Percentiles rank a stretch among this genome's conserved stretches.
These are phyloP conservation scores for Axis porcinus DNA, from an alignment of 2,113 vertebrate species.

Conservation along the genomic window DNA sequence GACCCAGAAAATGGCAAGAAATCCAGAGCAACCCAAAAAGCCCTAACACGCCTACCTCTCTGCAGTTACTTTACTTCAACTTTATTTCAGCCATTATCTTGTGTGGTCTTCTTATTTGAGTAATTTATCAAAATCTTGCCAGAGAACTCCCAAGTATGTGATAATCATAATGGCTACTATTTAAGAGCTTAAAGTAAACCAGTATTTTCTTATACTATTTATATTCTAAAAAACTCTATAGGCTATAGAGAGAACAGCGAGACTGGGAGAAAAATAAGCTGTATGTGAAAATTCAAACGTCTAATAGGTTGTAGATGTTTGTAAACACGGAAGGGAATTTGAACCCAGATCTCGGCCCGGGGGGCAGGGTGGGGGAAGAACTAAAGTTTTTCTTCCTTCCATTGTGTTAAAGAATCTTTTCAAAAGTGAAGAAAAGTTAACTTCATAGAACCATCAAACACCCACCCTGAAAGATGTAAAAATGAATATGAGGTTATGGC, in stretches of 20 bases:
- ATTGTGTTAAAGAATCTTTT: not conserved
- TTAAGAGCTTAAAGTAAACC: not conserved
- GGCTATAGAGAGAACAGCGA: not conserved
- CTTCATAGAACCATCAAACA: not conserved
- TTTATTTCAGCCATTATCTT: not conserved
- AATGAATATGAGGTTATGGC: not conserved
- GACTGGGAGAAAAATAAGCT: not conserved
- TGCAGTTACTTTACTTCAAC: not conserved
- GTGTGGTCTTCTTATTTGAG: not conserved
- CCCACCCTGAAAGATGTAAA: not conserved
- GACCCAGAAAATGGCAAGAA: not conserved
- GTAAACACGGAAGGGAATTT: not conserved
- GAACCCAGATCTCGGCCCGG: fast-evolving
- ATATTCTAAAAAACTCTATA: not conserved
- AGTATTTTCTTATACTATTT: not conserved
- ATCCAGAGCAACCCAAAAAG: not conserved
- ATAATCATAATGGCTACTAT: not conserved
- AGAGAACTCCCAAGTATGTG: not conserved
- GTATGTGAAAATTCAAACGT: not conserved
- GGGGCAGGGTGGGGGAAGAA: fast-evolving
- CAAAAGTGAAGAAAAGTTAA: not conserved
- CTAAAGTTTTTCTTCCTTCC: not conserved
- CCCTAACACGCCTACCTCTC: not conserved
- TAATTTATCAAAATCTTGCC: not conserved
- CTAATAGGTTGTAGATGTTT: not conserved